Conservation (phyloP, 2,113 vertebrate species). For the Rhinoptilus africanus region DNA sequence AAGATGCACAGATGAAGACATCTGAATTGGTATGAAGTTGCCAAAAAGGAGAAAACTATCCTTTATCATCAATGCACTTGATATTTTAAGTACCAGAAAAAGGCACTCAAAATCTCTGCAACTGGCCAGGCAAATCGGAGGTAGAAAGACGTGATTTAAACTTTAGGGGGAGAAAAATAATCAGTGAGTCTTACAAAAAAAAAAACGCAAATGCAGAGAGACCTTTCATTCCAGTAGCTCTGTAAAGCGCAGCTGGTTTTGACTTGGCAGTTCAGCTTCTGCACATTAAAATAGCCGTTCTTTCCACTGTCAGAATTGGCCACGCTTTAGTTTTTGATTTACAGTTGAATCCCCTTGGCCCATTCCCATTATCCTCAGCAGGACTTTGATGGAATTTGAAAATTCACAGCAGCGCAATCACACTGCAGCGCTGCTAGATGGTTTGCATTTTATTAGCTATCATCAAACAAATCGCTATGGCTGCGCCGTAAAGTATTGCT, state of each 20-base stretch:
- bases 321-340: background rate
- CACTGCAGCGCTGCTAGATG: background rate
- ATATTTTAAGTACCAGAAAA: background rate
- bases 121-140: background rate
- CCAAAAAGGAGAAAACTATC: background rate
- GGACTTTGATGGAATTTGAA: constrained; percentile 36
- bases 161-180: background rate
- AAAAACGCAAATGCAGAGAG: background rate
- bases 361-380: constrained; percentile 18
- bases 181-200: background rate
- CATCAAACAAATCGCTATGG: background rate
- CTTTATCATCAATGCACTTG: background rate
- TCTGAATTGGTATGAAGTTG: background rate
- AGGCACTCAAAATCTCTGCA: background rate
- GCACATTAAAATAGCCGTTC: background rate
- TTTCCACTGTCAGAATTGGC: constrained; percentile 37
- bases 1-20: background rate
- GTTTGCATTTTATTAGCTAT: constrained; percentile 23
- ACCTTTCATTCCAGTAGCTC: background rate
- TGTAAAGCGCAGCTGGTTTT: background rate
- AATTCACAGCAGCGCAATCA: constrained; percentile 4
- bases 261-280: constrained; percentile 30
- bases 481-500: background rate
- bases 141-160: background rate
- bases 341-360: background rate